Conservation (phyloP, 1,140 invertebrate species). For the Bombus picipes region DNA sequence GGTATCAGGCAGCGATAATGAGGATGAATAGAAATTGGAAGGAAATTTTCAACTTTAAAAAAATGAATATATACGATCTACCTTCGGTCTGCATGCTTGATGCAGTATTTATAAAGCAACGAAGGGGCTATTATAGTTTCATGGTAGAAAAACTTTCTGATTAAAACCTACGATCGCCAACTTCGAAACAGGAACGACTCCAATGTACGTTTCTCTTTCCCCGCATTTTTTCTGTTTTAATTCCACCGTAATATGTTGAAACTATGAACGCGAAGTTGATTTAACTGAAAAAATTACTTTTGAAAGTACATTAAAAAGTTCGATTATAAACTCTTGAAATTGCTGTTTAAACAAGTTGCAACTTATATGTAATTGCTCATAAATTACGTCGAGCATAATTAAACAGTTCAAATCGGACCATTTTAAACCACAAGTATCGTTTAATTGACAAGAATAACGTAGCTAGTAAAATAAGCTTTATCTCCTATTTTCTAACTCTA, state of each 20-base stretch:
- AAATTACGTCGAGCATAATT: neutral
- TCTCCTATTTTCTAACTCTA: no score
- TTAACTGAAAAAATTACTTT: conserved; percentile 2
- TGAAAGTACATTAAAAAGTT: neutral
- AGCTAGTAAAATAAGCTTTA: no score
- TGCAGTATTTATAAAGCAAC: conserved; percentile 14
- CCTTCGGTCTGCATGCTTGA: neutral
- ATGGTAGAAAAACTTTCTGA: conserved; percentile 10
- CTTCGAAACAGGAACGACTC: conserved; percentile 15
- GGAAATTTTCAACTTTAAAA: neutral
- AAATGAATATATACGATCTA: neutral
- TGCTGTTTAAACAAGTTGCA: neutral
- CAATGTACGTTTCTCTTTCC: neutral
- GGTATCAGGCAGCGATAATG: neutral
- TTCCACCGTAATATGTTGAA: conserved; percentile 1
- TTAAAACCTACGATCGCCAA: conserved; percentile 36
- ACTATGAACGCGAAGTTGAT: conserved; percentile 9
- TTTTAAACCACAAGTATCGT: no score
- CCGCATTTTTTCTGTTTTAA: neutral
- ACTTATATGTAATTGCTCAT: neutral
- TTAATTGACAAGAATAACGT: neutral
- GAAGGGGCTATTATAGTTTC: conserved; percentile 17
- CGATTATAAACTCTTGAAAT: neutral
- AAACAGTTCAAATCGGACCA: neutral
- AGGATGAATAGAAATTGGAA: neutral